Evolutionary conservation across 2,888 invertebrate genomes (phyloP), one percentile per base, ranked within the genome.

Genomic region (Idaea biselata): DNA sequence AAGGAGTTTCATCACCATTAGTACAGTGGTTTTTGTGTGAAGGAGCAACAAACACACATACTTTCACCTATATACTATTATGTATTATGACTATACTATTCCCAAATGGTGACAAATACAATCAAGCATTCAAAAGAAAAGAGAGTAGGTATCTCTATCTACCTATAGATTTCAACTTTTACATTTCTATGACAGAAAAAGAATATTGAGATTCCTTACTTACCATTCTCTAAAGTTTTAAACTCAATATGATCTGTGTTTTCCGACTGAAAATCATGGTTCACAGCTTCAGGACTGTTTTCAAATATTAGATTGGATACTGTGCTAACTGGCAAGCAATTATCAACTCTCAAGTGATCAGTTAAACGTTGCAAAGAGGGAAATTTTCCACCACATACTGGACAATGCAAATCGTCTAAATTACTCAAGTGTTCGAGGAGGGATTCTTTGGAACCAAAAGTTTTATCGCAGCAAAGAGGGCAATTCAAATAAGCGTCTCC

Each of bases 401-500:
- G 94, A 74, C 95, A 95, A 72, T 86, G 85, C 63, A 95, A 78
- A 83, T 94, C 94, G 18, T 79, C 74, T 62, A 80, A 72, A 60
- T 81, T 73, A 78, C 93, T 93, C 76, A 95, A 89, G 76, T 91
- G 89, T 83, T 93, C 74, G 89, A 85, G 71, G 90, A 93, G 85
- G 89, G 94, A 75, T 87, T 93, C 84, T 67, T 93, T 93, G 63
- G 93, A 93, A 66, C 86, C 80, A 86, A 95, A 95, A 63, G 89
- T 93, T 79, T 94, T 93, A 66, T 93, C 93, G 76, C 95, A 95
- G 81, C 95, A 95, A 79, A 95, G 88, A 55, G 95, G 95, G 73
- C 95, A 95, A 68, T 81, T 88, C 79, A 76, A 93, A 77, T 72
- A 78, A 81, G 78, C 73, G 62, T 92, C 90, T 79, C 91, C 94